phyloP scores from a whole-genome alignment of 2,888 invertebrate genomes.

The Meganola albula region DNA sequence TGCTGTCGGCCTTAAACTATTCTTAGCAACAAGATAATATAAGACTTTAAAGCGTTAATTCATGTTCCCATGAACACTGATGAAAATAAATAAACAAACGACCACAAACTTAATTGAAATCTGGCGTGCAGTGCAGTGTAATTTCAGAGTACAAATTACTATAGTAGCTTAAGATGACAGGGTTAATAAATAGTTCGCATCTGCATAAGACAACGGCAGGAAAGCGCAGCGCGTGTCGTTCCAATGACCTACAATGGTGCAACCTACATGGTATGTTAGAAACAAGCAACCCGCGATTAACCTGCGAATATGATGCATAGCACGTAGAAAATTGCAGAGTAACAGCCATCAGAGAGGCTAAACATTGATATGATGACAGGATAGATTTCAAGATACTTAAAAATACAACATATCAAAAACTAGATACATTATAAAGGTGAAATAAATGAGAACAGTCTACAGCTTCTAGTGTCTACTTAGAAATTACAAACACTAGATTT shows the following conservation, averaged over 20 bases:
- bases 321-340: conserved; percentile 46
- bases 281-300: conserved; percentile 50
- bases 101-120: too few relatives aligned
- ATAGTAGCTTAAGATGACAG: conserved; percentile 9
- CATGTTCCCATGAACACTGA: too few relatives aligned
- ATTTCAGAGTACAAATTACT: conserved; percentile 5
- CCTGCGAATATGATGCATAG: conserved; percentile 46
- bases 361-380: conserved; percentile 37
- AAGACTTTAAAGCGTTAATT: too few relatives aligned
- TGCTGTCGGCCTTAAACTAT: too few relatives aligned
- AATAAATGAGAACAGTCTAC: too few relatives aligned
- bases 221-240: conserved; percentile 58
- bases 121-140: conserved; percentile 2
- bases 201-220: conserved; percentile 58
- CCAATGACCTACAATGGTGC: conserved; percentile 60
- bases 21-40: too few relatives aligned
- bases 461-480: too few relatives aligned
- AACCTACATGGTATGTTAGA: conserved; percentile 52
- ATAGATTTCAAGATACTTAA: conserved; percentile 26
- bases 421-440: too few relatives aligned
- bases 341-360: conserved; percentile 25
- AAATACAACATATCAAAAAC: too few relatives aligned
- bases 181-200: conserved; percentile 34
- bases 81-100: too few relatives aligned
- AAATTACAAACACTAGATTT: too few relatives aligned